phyloP scores from a whole-genome alignment of 2,888 invertebrate genomes.

The Ellobium chinense region DNA sequence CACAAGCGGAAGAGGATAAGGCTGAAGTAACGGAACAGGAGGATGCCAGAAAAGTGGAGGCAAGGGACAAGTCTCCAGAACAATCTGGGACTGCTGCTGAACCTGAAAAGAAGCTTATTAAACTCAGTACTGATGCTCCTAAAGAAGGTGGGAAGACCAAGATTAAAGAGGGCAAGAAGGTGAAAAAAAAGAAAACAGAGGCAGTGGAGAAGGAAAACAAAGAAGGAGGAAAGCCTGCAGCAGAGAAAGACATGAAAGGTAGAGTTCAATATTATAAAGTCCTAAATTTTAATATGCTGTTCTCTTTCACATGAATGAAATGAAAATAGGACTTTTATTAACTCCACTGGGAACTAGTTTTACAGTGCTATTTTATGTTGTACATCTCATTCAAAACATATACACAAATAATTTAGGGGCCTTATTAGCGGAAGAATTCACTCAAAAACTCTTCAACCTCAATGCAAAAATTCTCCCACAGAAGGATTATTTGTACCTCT shows the following conservation, averaged over 20 bases:
- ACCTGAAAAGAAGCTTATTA: conserved; percentile 40
- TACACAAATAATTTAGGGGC: too few species aligned
- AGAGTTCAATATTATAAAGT: too few species aligned
- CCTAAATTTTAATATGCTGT: too few species aligned
- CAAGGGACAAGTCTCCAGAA: conserved; percentile 27
- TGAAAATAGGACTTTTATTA: too few species aligned
- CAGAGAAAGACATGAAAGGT: conserved; percentile 20
- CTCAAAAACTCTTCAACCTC: too few species aligned
- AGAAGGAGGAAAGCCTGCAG: not conserved
- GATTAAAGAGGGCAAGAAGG: conserved; percentile 15
- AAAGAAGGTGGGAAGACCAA: conserved; percentile 27
- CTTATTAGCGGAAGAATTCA: too few species aligned
- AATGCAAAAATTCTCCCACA: too few species aligned
- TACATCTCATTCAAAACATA: too few species aligned
- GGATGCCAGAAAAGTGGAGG: conserved; percentile 49
- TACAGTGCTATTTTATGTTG: too few species aligned
- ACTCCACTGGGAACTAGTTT: too few species aligned
- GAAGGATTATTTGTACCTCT: too few species aligned
- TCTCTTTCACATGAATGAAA: too few species aligned
- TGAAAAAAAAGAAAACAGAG: conserved; percentile 13
- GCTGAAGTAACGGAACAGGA: conserved; percentile 5
- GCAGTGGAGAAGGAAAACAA: conserved; percentile 22
- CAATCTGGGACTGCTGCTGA: not conserved
- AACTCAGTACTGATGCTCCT: conserved; percentile 10
- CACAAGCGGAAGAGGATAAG: conserved; percentile 1